Base-by-base conservation (phyloP, 2,888 invertebrate species). In the Odontothrips loti region DNA sequence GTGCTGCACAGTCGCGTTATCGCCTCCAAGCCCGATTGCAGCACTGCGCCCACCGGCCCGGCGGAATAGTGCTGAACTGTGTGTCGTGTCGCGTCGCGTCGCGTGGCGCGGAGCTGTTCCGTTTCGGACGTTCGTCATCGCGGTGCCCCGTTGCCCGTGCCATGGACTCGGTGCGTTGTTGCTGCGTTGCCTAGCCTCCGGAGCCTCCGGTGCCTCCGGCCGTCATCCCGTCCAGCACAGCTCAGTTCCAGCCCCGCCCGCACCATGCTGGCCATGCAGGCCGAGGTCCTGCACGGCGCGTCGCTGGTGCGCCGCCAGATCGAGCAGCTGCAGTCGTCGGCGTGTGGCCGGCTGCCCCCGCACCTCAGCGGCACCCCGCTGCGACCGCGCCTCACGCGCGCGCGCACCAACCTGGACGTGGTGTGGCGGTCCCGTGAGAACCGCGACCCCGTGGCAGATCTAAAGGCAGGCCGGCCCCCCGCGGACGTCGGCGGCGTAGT, bases 341-440 rank as follows among this genome's bases (percentile, higher is more conserved):
- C 23, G 23, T 4, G 3, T 9, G 68, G 68, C 9, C 68, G 68
- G 23, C 68, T 68, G 23, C 68, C 68, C 23, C 68, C 68, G 68
- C 68, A 68, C 68, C 68, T 68, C 23, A 23, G 68, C 68, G 68
- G 68, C 68, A 68, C 68, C 68, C 68, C 68, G 23, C 68, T 68
- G 68, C 68, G 68, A 8, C 68, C 68, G 68, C 68, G 68, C 68
- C 68, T 68, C 68, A 68, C 68, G 23, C 68, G 68, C 68, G 68
- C 68, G 23, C 68, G 68, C 68, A 68, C 68, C 68, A 68, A 68
- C 68, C 68, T 68, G 68, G 68, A 68, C 68, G 68, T 11, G 68
- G 68, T 68, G 68, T 68, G 68, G 68, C 68, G 68, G n/a, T 68
- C 68, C 23, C 68, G 68, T 23, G 68, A 68, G 68, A 68, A 68